phyloP scores from a whole-genome alignment of 2,113 vertebrate species.

The Pseudopodoces humilis region DNA sequence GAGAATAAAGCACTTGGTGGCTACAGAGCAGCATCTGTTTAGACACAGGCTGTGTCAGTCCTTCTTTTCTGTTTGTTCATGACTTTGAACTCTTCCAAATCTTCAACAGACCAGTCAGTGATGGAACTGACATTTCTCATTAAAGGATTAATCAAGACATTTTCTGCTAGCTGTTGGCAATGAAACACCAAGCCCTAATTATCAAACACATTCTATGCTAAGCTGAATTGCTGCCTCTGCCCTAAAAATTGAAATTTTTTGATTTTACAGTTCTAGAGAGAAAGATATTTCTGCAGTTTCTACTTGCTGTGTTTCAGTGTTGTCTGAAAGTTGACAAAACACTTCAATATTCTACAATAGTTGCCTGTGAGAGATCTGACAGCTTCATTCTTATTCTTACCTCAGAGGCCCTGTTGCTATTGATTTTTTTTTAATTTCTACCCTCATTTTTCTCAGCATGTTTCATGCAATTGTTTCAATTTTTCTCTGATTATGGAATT shows the following conservation, averaged over 20 bases:
- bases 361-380: background rate
- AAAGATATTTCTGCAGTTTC: background rate
- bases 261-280: background rate
- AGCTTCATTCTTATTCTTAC: background rate
- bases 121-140: background rate
- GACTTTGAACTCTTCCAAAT: background rate
- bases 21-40: background rate
- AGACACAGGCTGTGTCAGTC: background rate
- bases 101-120: background rate
- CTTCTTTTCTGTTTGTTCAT: background rate
- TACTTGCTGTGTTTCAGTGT: background rate
- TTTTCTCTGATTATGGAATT: conserved; percentile 1
- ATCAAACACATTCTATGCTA: background rate
- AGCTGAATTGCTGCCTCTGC: background rate
- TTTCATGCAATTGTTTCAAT: background rate
- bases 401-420: background rate
- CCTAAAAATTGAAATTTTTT: background rate
- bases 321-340: background rate
- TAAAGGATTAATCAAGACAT: background rate
- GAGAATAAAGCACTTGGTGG: background rate
- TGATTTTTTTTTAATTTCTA: background rate
- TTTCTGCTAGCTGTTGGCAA: background rate
- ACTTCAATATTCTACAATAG: background rate
- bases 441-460: background rate
- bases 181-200: background rate